A percentile compares a stretch with the other conserved stretches of the same genome.
phyloP scores from a whole-genome alignment of 2,113 vertebrate species.

The Dasypus novemcinctus region DNA sequence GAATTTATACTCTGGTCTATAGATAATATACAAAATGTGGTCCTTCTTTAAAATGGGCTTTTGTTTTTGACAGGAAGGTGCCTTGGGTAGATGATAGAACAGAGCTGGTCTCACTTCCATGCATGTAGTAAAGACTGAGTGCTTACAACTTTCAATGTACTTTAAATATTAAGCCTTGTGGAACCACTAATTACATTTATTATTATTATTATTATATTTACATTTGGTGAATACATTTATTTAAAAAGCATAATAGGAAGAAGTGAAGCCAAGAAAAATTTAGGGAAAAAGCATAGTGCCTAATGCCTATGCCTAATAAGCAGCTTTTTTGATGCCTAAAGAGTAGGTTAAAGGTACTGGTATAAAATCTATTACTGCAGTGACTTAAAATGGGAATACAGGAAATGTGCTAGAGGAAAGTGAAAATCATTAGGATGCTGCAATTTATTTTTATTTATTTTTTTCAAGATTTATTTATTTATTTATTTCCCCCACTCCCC shows the following conservation, averaged over 20 bases:
- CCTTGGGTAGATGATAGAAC: not conserved
- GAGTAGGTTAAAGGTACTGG: conserved; percentile 40
- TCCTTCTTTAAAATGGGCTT: not conserved
- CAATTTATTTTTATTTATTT: too few relatives aligned
- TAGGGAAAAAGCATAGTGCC: conserved; percentile 45
- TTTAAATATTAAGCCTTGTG: conserved; percentile 58
- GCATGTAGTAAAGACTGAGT: conserved; percentile 19
- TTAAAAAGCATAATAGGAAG: conserved; percentile 57
- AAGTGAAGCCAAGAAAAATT: conserved; percentile 52
- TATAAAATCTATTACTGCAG: conserved; percentile 49
- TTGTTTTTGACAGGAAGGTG: conserved; percentile 14
- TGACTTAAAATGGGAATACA: conserved; percentile 50
- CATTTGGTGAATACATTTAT: too few relatives aligned
- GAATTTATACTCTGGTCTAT: not conserved
- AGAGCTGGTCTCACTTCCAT: conserved; percentile 14
- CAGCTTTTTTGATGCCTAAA: conserved; percentile 14
- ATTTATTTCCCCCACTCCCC: too few relatives aligned
- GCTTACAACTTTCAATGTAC: conserved; percentile 49
- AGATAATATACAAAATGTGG: not conserved
- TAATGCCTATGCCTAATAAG: conserved; percentile 42
- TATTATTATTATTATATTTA: too few relatives aligned
- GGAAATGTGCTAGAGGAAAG: conserved; percentile 50
- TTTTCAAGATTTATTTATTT: too few relatives aligned
- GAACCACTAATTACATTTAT: conserved; percentile 62
- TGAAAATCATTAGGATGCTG: conserved; percentile 36